These are phyloP conservation scores for Mesitornis unicolor DNA, from an alignment of 2,113 vertebrate genomes.

Conservation along the genomic window DNA sequence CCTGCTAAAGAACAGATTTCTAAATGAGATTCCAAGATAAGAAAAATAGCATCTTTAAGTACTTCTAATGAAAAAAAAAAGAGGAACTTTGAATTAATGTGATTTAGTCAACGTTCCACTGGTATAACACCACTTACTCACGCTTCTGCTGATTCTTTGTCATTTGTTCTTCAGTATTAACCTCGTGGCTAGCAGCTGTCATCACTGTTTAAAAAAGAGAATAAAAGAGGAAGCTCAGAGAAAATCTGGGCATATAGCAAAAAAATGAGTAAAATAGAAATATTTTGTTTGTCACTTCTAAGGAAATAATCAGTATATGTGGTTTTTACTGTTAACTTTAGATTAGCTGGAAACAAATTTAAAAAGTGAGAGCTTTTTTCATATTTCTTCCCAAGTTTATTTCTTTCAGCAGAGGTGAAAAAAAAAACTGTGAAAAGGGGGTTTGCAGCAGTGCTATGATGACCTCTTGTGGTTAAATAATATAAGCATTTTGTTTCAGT, in stretches of 20 bases:
- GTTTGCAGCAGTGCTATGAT: not conserved
- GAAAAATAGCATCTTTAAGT: not conserved
- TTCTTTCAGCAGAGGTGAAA: not conserved
- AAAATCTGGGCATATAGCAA: not conserved
- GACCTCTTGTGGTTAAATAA: conserved; percentile 64
- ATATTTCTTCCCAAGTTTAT: not conserved
- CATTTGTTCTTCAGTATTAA: not conserved
- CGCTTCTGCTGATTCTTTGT: conserved; percentile 30
- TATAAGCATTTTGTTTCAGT: not conserved
- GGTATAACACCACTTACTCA: conserved; percentile 19
- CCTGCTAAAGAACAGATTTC: not conserved
- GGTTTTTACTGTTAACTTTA: not conserved
- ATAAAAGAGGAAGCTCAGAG: not conserved
- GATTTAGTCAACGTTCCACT: not conserved
- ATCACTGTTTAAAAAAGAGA: not conserved
- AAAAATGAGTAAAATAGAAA: not conserved
- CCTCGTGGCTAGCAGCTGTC: not conserved
- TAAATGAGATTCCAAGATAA: not conserved
- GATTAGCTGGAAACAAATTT: not conserved
- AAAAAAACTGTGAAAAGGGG: not conserved
- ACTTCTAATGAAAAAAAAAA: not conserved
- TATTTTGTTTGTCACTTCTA: not conserved
- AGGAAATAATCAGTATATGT: not conserved
- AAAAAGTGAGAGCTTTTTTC: not conserved
- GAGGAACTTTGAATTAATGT: not conserved